Evolutionary conservation across 2,888 invertebrate genomes (phyloP), one percentile per base, ranked within the genome.

Genomic region (Cerceris rybyensis): DNA sequence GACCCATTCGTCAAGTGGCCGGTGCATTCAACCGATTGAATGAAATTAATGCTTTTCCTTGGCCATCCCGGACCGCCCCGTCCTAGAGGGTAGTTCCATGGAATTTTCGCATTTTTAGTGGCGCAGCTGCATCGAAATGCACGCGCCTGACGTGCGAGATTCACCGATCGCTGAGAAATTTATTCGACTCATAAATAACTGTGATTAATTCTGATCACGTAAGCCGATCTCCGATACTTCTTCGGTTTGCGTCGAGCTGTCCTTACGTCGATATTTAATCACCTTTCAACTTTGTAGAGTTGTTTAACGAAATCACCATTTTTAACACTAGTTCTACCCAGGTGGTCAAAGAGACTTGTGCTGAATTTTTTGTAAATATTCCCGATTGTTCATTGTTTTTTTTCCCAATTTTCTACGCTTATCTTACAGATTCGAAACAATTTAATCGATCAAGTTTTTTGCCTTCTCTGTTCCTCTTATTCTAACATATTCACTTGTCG

Each of bases 101-200:
- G 55, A 58, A 74, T 71, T 65, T 61, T 41, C 70, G 64, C 80
- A 73, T 83, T 83, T 83, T 83, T 71, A 75, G 60, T 66, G 75
- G 63, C 80, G 75, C 83, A 83, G 80, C 67, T 83, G 75, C 74
- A 63, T 74, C 63, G 46, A 46, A 72, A 70, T 42, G 64, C 42
- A 42, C 58, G 14, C 67, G 69, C 28, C 59, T 61, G 73, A 70
- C 70, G 65, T 66, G 59, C 61, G 68, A 67, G 66, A 78, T 74
- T 73, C 73, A 13, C 57, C 76, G 72, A 85, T 86, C 78, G 82
- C 68, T 58, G 74, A 55, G 46, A 75, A 86, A 86, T 86, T 86
- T 86, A 85, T 86, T 84, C 81, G 67, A n/a, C 58, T 79, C 73
- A 83, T 86, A 85, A 85, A 85, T 85, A 86, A 85, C 81, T 77